Evolutionary conservation across 2,113 vertebrate genomes (phyloP).

Genomic region (Emydura subglobosa): DNA sequence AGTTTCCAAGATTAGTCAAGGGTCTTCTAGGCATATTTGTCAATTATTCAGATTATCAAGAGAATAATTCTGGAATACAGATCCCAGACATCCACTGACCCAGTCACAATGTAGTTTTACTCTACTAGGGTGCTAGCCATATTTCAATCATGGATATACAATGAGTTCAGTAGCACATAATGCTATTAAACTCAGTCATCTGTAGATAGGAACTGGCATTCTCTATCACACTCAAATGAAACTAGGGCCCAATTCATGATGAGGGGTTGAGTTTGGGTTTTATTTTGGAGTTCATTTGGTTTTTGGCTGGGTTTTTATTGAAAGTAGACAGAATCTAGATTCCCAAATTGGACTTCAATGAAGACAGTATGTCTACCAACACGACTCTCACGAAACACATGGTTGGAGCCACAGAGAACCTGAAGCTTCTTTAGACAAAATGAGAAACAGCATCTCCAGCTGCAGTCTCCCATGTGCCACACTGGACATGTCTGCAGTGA

Average conservation of each 20-base stretch:
- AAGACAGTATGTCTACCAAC: background rate
- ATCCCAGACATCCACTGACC: background rate
- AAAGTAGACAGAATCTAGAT: background rate
- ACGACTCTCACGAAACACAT: rapidly evolving
- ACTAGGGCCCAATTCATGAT: background rate
- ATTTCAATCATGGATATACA: background rate
- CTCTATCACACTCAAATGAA: background rate
- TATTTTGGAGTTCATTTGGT: background rate
- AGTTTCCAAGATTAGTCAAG: background rate
- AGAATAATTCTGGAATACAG: background rate
- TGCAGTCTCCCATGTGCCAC: background rate
- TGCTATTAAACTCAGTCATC: background rate
- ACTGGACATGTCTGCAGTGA: background rate
- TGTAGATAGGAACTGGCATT: background rate
- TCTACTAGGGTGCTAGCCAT: background rate
- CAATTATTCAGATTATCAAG: background rate
- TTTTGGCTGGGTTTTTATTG: background rate
- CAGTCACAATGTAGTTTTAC: background rate
- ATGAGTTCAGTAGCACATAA: background rate
- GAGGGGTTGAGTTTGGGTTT: background rate
- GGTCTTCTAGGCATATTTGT: background rate
- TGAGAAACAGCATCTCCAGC: background rate
- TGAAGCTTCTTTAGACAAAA: background rate
- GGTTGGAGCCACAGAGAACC: background rate
- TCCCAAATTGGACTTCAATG: background rate